Conservation (phyloP, 2,888 invertebrate species). For the Andrena trimmerana region DNA sequence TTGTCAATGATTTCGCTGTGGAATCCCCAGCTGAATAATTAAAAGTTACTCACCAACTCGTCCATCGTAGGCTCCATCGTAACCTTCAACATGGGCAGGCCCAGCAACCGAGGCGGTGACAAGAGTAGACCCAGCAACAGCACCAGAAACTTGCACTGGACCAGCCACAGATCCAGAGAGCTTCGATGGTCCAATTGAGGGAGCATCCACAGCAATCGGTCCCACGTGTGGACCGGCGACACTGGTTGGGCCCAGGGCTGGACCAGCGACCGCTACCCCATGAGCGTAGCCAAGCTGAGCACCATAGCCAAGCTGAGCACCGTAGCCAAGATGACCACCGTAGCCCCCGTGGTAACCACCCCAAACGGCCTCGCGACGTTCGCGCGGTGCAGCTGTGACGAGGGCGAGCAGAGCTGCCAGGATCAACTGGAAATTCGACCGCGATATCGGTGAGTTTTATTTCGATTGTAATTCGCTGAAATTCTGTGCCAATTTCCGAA, state of each 20-base stretch:
- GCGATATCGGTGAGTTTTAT: slow-evolving; percentile 25
- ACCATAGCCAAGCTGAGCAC: slow-evolving; percentile 54
- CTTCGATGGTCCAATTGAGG: slow-evolving; percentile 80
- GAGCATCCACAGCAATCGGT: slow-evolving; percentile 77
- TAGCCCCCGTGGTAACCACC: slow-evolving; percentile 69
- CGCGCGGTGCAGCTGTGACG: slow-evolving; percentile 71
- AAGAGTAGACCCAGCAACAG: slow-evolving; percentile 81
- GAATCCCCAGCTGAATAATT: too few relatives aligned
- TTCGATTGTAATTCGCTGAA: not conserved
- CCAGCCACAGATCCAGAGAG: slow-evolving; percentile 81
- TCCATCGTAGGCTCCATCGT: slow-evolving; percentile 64
- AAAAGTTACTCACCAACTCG: slow-evolving; percentile 31
- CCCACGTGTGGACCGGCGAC: slow-evolving; percentile 81
- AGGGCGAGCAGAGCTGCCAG: slow-evolving; percentile 75
- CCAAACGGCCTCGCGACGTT: slow-evolving; percentile 75
- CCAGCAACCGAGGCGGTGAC: slow-evolving; percentile 81
- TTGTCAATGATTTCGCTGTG: too few relatives aligned
- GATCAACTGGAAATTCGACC: slow-evolving; percentile 73
- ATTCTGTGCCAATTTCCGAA: not conserved
- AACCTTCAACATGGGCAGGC: slow-evolving; percentile 81
- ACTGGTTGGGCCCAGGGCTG: slow-evolving; percentile 76
- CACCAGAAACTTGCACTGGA: slow-evolving; percentile 82
- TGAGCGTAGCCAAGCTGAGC: slow-evolving; percentile 68
- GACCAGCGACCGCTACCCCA: slow-evolving; percentile 80
- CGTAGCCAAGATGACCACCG: slow-evolving; percentile 60